Conservation (phyloP, 2,113 vertebrate species). For the Balaeniceps rex region DNA sequence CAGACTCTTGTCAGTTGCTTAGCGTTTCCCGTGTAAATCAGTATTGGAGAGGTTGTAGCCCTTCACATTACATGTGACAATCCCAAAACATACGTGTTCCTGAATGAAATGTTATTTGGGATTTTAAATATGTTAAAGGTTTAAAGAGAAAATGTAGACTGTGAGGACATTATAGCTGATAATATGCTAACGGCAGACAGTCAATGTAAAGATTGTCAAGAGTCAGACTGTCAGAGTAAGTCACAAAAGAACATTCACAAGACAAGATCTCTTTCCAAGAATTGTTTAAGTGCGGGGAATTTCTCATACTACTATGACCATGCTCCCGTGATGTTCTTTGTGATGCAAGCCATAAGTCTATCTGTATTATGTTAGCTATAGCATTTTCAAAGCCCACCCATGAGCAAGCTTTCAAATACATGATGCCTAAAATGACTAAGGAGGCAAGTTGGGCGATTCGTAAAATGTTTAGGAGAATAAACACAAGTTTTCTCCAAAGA, state of each 20-base stretch:
- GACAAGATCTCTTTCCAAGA: neutral
- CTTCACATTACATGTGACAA: neutral
- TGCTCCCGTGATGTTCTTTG: neutral
- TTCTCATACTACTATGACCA: neutral
- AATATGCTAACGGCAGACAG: neutral
- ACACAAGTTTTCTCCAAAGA: neutral
- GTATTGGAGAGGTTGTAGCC: fast-evolving
- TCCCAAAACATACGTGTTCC: fast-evolving
- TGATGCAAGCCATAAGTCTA: fast-evolving
- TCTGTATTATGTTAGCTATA: neutral
- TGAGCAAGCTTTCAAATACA: neutral
- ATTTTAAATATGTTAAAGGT: neutral
- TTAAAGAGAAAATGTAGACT: neutral
- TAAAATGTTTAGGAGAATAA: neutral
- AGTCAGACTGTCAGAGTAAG: neutral
- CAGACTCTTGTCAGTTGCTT: neutral
- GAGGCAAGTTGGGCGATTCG: neutral
- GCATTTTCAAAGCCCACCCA: neutral
- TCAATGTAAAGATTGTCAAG: neutral
- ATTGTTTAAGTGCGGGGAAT: neutral
- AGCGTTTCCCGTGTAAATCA: fast-evolving
- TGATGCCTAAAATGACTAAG: no score
- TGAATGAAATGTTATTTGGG: neutral
- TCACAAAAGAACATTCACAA: neutral
- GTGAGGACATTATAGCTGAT: neutral